phyloP scores from a whole-genome alignment of 2,113 vertebrate genomes.

The Andinoacara biseriatus region DNA sequence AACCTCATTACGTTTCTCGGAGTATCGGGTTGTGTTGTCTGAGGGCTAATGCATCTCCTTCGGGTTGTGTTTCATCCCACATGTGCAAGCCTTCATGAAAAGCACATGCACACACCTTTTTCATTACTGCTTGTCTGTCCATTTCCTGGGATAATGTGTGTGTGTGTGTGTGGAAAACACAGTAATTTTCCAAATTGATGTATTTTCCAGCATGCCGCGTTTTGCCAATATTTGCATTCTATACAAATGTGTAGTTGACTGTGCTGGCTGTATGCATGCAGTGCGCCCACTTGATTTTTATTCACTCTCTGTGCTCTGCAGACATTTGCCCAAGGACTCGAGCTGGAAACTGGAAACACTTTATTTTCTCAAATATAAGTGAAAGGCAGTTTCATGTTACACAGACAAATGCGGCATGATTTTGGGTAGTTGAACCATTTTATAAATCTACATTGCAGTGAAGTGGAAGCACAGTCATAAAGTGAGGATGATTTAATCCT shows the following conservation, averaged over 20 bases:
- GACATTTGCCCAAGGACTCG: constrained; percentile 53
- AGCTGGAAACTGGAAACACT: constrained; percentile 39
- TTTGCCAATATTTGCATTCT: constrained; percentile 69
- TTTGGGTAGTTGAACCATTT: background rate
- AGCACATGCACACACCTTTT: constrained; percentile 65
- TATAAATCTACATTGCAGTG: background rate
- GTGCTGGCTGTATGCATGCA: constrained; percentile 41
- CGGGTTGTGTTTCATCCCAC: constrained; percentile 25
- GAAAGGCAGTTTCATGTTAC: constrained; percentile 9
- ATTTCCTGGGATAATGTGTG: constrained; percentile 35
- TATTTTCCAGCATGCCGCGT: constrained; percentile 69
- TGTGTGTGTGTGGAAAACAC: constrained; percentile 48
- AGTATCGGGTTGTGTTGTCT: constrained; percentile 58
- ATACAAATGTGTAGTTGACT: constrained; percentile 44
- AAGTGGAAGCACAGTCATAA: constrained; percentile 8
- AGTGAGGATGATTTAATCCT: constrained; percentile 33
- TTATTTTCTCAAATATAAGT: constrained; percentile 16
- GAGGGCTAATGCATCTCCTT: constrained; percentile 46
- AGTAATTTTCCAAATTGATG: constrained; percentile 66
- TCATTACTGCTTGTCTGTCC: constrained; percentile 56
- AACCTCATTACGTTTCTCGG: constrained; percentile 32
- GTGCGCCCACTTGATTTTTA: constrained; percentile 51
- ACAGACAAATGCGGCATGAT: background rate
- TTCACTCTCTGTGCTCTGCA: constrained; percentile 52
- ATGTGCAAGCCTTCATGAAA: constrained; percentile 52